phyloP scores from a whole-genome alignment of 2,797 vertebrate species.

The Catostomus latipinnis region DNA sequence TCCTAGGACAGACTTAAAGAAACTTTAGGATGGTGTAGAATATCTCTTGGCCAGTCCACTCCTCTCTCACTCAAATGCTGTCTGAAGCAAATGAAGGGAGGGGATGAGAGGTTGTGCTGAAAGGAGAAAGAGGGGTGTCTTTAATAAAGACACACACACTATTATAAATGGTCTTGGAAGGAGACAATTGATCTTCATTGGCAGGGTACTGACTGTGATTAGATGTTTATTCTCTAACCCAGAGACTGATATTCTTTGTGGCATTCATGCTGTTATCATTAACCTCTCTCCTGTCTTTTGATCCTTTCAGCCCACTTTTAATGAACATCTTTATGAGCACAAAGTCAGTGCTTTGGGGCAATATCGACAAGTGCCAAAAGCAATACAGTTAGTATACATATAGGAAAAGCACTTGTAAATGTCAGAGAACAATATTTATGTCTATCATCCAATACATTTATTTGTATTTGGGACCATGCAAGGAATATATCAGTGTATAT shows the following conservation, averaged over 20 bases:
- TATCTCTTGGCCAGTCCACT: conserved; percentile 41
- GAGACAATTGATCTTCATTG: conserved; percentile 25
- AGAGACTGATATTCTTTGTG: background rate
- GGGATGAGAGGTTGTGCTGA: conserved; percentile 16
- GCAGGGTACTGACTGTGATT: conserved; percentile 21
- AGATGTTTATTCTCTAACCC: conserved; percentile 8
- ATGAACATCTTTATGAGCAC: conserved; percentile 12
- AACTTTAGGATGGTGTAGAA: conserved; percentile 31
- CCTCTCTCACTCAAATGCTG: conserved; percentile 38
- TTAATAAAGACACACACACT: conserved; percentile 19
- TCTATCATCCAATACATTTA: conserved; percentile 26
- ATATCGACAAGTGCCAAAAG: conserved; percentile 28
- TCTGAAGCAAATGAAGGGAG: conserved; percentile 37
- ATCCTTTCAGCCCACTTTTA: conserved; percentile 15
- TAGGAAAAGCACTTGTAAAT: conserved; percentile 34
- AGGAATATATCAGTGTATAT: conserved; percentile 12
- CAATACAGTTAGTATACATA: conserved; percentile 28
- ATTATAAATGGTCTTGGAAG: conserved; percentile 16
- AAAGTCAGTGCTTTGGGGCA: conserved; percentile 29
- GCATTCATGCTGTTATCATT: conserved; percentile 8
- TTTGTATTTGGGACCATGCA: conserved; percentile 17
- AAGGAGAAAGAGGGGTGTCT: conserved; percentile 1
- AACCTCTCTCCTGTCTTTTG: conserved; percentile 1
- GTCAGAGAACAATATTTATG: conserved; percentile 42
- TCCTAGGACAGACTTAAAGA: conserved; percentile 11